Evolutionary conservation across 2,888 invertebrate genomes (phyloP).

Genomic region (Tupiocoris notatus): DNA sequence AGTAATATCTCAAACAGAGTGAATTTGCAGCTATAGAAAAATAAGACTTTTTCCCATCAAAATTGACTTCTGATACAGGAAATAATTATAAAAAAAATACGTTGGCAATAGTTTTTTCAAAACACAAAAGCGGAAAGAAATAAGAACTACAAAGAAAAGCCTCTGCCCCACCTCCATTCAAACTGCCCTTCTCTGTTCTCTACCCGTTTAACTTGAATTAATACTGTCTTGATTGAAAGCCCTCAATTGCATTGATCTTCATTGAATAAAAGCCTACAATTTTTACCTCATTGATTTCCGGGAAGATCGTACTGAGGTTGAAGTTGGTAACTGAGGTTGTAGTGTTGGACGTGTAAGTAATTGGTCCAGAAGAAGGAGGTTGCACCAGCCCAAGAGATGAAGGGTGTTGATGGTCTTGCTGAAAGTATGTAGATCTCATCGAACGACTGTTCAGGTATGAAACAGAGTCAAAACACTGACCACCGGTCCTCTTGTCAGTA

Average conservation of each 20-base stretch:
- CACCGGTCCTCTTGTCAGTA: not conserved
- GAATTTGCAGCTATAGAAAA: too few species aligned
- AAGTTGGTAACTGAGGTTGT: conserved; percentile 70
- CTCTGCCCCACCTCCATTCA: too few species aligned
- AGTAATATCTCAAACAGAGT: too few species aligned
- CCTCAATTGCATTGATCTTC: not conserved
- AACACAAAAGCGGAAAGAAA: too few species aligned
- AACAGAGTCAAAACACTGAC: not conserved
- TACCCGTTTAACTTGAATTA: too few species aligned
- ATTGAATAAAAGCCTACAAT: not conserved
- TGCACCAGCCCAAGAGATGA: not conserved
- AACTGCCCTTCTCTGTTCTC: too few species aligned
- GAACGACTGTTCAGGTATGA: not conserved
- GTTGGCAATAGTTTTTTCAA: too few species aligned
- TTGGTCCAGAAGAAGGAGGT: conserved; percentile 15
- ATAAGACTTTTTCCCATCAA: too few species aligned
- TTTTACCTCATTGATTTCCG: conserved; percentile 67
- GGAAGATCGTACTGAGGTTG: conserved; percentile 78
- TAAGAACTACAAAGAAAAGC: too few species aligned
- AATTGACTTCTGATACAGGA: too few species aligned
- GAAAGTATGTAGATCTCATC: not conserved
- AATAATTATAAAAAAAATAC: too few species aligned
- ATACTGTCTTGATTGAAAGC: too few species aligned
- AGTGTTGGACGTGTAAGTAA: conserved; percentile 43
- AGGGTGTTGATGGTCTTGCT: not conserved